Evolutionary conservation across 2,797 vertebrate species (phyloP).

Genomic region (Silurus lanzhouensis): DNA sequence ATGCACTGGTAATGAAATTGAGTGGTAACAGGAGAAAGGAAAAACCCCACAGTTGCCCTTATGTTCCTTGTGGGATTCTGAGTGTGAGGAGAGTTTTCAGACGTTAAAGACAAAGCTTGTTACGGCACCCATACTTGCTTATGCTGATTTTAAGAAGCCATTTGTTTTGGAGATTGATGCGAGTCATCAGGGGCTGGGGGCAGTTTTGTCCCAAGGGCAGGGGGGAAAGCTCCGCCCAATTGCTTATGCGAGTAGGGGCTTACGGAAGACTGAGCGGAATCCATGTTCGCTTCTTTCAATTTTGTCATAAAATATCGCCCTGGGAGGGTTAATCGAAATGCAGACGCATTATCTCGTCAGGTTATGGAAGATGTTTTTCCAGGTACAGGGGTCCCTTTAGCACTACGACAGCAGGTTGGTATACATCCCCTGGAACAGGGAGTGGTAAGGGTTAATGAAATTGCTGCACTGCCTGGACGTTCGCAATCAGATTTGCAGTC

Average conservation of each 20-base stretch:
- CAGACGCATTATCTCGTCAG: slow-evolving; percentile 3
- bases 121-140: neutral
- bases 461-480: neutral
- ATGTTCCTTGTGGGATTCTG: neutral
- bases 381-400: neutral
- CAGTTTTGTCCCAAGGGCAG: neutral
- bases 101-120: neutral
- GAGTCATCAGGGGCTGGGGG: neutral
- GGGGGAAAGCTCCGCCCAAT: neutral
- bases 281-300: no score
- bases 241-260: no score
- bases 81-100: neutral
- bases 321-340: slow-evolving; percentile 4
- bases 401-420: neutral
- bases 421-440: neutral
- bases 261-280: no score
- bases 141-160: neutral
- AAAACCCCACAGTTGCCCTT: neutral
- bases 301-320: no score
- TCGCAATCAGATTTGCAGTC: neutral
- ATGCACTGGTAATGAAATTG: neutral
- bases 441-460: neutral
- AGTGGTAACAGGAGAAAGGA: neutral
- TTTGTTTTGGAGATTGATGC: neutral
- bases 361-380: neutral